Evolutionary conservation across 1,140 invertebrate genomes (phyloP).

Genomic region (Ooceraea biroi): DNA sequence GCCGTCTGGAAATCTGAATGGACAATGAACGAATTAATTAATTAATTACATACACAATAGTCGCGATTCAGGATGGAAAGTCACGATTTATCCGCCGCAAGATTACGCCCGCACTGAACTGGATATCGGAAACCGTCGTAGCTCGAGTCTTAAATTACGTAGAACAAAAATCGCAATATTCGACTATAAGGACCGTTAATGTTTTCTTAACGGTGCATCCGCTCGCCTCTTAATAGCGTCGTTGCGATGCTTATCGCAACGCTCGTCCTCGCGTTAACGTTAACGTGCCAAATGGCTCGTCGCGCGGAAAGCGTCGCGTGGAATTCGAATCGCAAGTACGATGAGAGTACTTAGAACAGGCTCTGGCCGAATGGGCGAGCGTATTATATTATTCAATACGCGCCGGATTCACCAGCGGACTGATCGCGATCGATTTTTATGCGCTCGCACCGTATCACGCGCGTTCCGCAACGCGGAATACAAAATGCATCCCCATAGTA

Average conservation of each 20-base stretch:
- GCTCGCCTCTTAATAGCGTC: constrained; percentile 14
- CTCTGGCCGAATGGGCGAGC: too few species aligned
- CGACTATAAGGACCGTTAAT: background rate
- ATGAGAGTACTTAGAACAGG: constrained; percentile 12
- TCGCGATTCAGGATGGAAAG: background rate
- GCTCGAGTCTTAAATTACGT: background rate
- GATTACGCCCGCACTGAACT: background rate
- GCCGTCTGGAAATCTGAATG: background rate
- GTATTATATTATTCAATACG: too few species aligned
- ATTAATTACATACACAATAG: constrained; percentile 21
- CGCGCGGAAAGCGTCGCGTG: background rate
- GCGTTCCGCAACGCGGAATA: background rate
- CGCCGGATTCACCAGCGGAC: background rate
- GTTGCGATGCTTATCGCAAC: constrained; percentile 2
- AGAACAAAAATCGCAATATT: background rate
- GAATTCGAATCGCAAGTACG: constrained; percentile 16
- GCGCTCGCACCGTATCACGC: constrained; percentile 6
- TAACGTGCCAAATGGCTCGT: constrained; percentile 50
- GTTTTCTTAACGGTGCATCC: background rate
- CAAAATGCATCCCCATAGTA: background rate
- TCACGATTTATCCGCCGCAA: background rate
- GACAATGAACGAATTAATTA: constrained; percentile 35
- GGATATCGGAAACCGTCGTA: too few species aligned
- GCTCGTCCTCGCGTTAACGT: constrained; percentile 1
- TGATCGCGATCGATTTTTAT: constrained; percentile 46